Conservation (phyloP, 2,888 invertebrate genomes). For the Rhagonycha fulva region DNA sequence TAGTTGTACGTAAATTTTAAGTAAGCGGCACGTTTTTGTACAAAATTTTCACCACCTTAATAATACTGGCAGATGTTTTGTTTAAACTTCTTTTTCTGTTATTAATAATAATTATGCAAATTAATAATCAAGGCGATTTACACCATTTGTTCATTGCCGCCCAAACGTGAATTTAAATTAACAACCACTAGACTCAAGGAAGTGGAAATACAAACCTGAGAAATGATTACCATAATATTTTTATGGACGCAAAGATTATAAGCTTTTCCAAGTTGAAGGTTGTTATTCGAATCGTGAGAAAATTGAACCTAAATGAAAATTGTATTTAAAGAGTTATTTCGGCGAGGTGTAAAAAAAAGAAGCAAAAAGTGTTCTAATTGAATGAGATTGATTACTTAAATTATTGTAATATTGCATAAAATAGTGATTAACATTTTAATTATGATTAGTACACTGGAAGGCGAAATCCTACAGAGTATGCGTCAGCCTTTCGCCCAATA, state of each 20-base stretch:
- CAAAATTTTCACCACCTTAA: background rate
- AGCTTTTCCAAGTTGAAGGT: background rate
- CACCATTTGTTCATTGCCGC: background rate
- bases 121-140: background rate
- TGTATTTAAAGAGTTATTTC: no score
- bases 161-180: background rate
- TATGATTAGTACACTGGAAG: background rate
- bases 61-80: background rate
- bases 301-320: background rate
- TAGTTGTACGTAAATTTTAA: background rate
- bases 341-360: no score
- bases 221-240: background rate
- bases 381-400: background rate
- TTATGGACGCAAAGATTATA: background rate
- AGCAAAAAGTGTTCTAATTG: no score
- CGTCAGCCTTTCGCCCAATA: conserved; percentile 13
- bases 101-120: background rate
- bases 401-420: background rate
- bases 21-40: background rate
- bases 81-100: background rate
- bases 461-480: conserved; percentile 8
- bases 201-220: background rate
- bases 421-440: background rate
- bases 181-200: background rate
- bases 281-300: background rate